Base-by-base conservation (phyloP, 1,140 invertebrate genomes). In the Hirudo medicinalis region DNA sequence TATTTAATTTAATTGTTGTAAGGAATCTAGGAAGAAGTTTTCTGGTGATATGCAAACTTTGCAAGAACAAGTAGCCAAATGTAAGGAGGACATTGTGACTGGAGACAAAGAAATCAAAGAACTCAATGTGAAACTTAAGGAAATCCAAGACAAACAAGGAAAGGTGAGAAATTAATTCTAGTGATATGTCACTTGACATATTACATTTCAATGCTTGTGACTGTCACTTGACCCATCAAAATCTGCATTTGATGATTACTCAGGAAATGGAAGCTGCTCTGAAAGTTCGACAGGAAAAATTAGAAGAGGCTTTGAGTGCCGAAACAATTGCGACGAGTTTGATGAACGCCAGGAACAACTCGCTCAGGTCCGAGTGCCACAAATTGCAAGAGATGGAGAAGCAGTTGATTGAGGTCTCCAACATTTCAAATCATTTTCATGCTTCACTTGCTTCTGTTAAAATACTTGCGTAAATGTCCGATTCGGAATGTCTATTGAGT, bases 191-290 rank as follows among this genome's bases (percentile, higher is more conserved):
- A n/a, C n/a, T n/a, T n/a, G n/a, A n/a, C n/a, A n/a, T n/a, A n/a
- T n/a, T n/a, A n/a, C n/a, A n/a, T n/a, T n/a, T n/a, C n/a, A n/a
- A n/a, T n/a, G n/a, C n/a, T n/a, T n/a, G n/a, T n/a, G n/a, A n/a
- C n/a, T n/a, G n/a, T n/a, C n/a, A n/a, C n/a, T 36, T 36, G 6
- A 36, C 32, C 6, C 6, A 36, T 36, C 6, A 36, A 36, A 36
- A 8, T 5, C 13, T 49, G 43, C 43, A 49, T 13, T 68, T 67
- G 40, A 49, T 57, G 27, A 25, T 54, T 53, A 19, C 36, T 29
- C 76, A 89, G 86, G 88, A 90, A 78, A 85, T 84, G 55, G 88
- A 87, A 40, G 86, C 86, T 63, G 83, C 85, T 57, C 82, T 94
- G 5, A 79, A 86, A 73, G 78, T 84, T 32, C 76, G 92, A 6